phyloP scores from a whole-genome alignment of 2,113 vertebrate species.

The Nansenia antarctica region DNA sequence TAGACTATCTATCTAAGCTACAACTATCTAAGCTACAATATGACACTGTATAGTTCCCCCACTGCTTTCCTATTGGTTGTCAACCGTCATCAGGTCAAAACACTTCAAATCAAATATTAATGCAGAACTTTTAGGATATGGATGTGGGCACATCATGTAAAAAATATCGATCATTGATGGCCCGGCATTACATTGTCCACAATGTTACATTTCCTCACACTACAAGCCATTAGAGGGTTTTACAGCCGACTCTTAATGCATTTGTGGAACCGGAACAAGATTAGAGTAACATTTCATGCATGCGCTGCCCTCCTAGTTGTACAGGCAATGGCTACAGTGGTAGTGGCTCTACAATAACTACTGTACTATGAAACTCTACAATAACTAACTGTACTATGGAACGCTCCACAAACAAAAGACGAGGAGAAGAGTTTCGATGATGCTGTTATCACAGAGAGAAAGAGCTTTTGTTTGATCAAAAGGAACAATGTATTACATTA shows the following conservation, averaged over 20 bases:
- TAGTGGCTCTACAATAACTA: background rate
- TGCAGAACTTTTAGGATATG: conserved; percentile 47
- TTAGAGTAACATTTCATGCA: conserved; percentile 48
- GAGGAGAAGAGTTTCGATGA: too few species aligned
- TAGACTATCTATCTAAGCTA: too few species aligned
- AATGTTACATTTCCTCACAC: conserved; percentile 40
- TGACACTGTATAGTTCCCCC: background rate
- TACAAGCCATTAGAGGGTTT: conserved; percentile 46
- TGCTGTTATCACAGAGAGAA: too few species aligned
- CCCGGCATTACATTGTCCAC: conserved; percentile 33
- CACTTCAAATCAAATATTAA: conserved; percentile 54
- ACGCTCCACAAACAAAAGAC: too few species aligned
- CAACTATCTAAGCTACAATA: too few species aligned
- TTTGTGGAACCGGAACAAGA: conserved; percentile 47
- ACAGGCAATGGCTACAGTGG: conserved; percentile 7
- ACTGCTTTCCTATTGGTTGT: background rate
- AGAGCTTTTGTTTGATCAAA: too few species aligned
- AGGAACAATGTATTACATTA: too few species aligned
- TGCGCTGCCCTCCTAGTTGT: conserved; percentile 28
- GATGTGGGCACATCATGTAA: conserved; percentile 34
- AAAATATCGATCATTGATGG: conserved; percentile 49
- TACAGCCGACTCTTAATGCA: conserved; percentile 41
- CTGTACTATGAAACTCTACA: conserved; percentile 29
- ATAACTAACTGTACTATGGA: too few species aligned
- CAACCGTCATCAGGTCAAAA: conserved; percentile 11